Evolutionary conservation across 2,797 vertebrate species (phyloP).

Genomic region (Neostethus bicornis): DNA sequence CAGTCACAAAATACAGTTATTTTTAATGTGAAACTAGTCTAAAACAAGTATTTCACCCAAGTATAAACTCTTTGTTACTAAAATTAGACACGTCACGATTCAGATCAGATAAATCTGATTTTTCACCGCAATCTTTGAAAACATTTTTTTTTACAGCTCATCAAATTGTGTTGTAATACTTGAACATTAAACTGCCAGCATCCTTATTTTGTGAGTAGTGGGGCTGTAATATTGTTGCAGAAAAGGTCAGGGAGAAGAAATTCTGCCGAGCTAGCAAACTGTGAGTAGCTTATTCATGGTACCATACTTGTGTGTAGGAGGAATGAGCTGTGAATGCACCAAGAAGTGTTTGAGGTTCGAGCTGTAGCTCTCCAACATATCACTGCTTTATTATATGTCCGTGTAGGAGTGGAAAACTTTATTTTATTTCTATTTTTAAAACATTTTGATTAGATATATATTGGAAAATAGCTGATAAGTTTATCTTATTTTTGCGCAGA

Average conservation of each 20-base stretch:
- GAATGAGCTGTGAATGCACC: slow-evolving; percentile 56
- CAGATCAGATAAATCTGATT: neutral
- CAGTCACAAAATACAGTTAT: neutral
- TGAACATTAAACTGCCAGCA: slow-evolving; percentile 28
- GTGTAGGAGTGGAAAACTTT: slow-evolving; percentile 26
- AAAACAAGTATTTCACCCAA: no score
- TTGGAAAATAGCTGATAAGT: no score
- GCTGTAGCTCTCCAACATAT: slow-evolving; percentile 47
- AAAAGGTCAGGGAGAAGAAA: slow-evolving; percentile 37
- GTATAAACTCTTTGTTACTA: neutral
- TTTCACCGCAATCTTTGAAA: slow-evolving; percentile 5
- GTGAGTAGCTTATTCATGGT: slow-evolving; percentile 57
- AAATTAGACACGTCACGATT: neutral
- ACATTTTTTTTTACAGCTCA: neutral
- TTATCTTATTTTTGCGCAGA: no score
- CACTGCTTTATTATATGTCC: slow-evolving; percentile 40
- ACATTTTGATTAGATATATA: no score
- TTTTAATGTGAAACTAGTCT: neutral
- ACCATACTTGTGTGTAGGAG: slow-evolving; percentile 58
- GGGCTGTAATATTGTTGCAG: slow-evolving; percentile 40
- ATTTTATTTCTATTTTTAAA: slow-evolving; percentile 16
- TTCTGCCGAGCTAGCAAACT: slow-evolving; percentile 50
- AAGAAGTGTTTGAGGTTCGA: slow-evolving; percentile 43
- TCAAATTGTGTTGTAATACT: slow-evolving; percentile 13
- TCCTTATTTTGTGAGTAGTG: slow-evolving; percentile 31